Base-by-base conservation (phyloP, 1,140 invertebrate genomes). In the Brachionus rubens region DNA sequence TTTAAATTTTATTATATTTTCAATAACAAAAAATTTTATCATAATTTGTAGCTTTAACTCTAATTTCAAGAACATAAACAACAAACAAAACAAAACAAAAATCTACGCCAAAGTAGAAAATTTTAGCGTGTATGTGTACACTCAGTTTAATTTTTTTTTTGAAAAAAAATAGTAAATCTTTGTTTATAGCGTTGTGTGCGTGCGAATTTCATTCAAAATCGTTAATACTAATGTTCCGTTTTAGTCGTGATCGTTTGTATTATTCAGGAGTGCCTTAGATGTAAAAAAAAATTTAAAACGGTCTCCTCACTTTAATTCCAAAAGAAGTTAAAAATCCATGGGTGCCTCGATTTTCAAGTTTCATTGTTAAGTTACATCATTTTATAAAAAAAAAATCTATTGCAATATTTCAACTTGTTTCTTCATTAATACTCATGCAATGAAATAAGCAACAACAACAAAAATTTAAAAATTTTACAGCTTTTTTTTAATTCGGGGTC, bases 331-430 rank as follows among this genome's bases (percentile, higher is more conserved):
- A 6, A 3, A 19, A 59, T 33, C 36, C 54, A 36, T 28, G 19
- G 19, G 9, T 16, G 36, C 28, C 54, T 59, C 12, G 54, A 59
- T 30, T 59, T 54, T n/a, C n/a, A 54, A 54, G 52, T 28, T 54
- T 33, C 10, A 59, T 65, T 65, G 59, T 65, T 65, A 65, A 43
- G 59, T 65, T 65, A 43, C 24, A 43, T 65, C 26, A 65, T 43
- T 14, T n/a, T 43, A 59, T 59, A 24, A 65, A 65, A 12, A 43
- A 19, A 5, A 24, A 65, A 65, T 24, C 33, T 65, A 43, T 65
- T 65, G 59, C 59, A 65, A 65, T 65, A 65, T 65, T 65, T 36
- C 59, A 65, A 65, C 54, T 59, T 40, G 28, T 36, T 59, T 36
- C 36, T 5, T 59, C 19, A 19, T 59, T 36, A n/a, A 59, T 59